Conservation (phyloP, 2,113 vertebrate genomes). For the Microtus richardsoni region DNA sequence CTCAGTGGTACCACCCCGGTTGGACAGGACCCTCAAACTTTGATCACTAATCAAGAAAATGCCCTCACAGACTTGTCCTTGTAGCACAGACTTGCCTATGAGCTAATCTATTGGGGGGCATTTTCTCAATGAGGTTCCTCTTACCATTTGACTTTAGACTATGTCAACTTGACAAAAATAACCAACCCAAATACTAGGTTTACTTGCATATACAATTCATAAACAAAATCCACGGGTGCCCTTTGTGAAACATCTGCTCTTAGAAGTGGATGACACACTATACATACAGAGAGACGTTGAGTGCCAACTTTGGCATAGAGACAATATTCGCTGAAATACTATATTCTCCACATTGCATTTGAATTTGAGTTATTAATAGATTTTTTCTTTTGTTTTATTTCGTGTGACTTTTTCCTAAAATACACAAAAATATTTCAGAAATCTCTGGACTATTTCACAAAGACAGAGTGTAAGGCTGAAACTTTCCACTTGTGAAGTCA, state of each 20-base stretch:
- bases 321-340: not conserved
- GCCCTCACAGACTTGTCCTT: not conserved
- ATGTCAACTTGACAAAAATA: not conserved
- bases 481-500: slow-evolving; percentile 62
- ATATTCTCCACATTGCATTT: not conserved
- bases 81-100: not conserved
- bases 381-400: slow-evolving; percentile 47
- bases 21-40: not conserved
- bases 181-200: not conserved
- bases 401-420: slow-evolving; percentile 47
- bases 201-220: not conserved
- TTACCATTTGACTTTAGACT: not conserved
- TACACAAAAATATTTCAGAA: slow-evolving; percentile 29
- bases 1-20: not conserved
- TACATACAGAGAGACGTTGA: not conserved
- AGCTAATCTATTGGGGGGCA: not conserved
- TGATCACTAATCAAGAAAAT: not conserved
- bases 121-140: not conserved
- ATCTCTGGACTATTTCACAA: slow-evolving; percentile 64
- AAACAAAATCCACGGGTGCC: not conserved
- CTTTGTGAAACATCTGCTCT: not conserved
- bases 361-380: slow-evolving; percentile 51
- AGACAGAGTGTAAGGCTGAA: slow-evolving; percentile 52
- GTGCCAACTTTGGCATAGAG: not conserved
- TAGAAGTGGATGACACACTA: not conserved